Evolutionary conservation across 2,888 invertebrate genomes (phyloP), one percentile per base, ranked within the genome.

Genomic region (Drosophila limbata): DNA sequence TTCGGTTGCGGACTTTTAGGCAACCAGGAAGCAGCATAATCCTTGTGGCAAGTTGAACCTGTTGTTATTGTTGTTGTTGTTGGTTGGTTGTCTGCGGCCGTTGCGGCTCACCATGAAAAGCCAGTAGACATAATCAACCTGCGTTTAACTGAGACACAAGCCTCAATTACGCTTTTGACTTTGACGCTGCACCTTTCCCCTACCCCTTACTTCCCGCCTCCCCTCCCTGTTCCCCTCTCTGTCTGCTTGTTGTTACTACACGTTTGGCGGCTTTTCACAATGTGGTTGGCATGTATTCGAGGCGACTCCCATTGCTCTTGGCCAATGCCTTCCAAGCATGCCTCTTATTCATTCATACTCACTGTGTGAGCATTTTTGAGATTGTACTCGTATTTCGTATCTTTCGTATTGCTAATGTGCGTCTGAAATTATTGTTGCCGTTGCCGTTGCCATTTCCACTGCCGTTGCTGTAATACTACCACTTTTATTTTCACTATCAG

Each of bases 161-260:
- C 83, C 79, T 86, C 86, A 86, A 85, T 86, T 85, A 86, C 83
- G 79, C 72, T 81, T 81, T 75, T 82, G 77, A 74, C 82, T 79
- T 81, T 79, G 79, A 68, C 62, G 50, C 61, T 64, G 59, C 35
- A 40, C 45, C 17, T 19, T 9, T 39, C 35, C 6, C n/a, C 15
- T 9, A 2, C 52, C 0, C 33, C 25, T n/a, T 39, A 13, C n/a
- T 10, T 13, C 33, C 11, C 40, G 37, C n/a, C 35, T 11, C 17
- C 40, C 10, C 25, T 31, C 17, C 6, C 21, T 21, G 28, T 6
- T 44, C 17, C 10, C 45, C 13, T 45, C 2, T n/a, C 11, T 52
- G 0, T 10, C 37, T 10, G 33, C 9, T 17, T 8, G 50, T 45
- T 21, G 42, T 17, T 52, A 56, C 31, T 40, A 73, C 78, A 61